Conservation (phyloP, 64 coral and sea anemone genomes). For the Catalaphyllia jardinei region DNA sequence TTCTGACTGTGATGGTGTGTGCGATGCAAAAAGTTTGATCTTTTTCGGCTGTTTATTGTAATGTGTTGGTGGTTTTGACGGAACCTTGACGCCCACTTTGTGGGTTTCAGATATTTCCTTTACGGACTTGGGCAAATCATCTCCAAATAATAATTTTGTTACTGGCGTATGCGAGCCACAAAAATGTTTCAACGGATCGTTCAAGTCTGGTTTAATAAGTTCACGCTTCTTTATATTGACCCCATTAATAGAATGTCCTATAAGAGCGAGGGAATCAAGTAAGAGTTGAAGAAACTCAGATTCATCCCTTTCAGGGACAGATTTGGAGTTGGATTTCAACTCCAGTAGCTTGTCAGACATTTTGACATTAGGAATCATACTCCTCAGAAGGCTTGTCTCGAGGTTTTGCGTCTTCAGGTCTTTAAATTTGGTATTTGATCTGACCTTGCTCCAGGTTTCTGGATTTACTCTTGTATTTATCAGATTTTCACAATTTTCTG, state of each 20-base stretch:
- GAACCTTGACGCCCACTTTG: conserved; percentile 32
- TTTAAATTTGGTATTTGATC: neutral
- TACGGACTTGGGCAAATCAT: too few relatives aligned
- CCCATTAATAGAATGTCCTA: too few relatives aligned
- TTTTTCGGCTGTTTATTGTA: neutral
- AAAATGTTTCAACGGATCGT: conserved; percentile 29
- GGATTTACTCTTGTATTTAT: conserved; percentile 48
- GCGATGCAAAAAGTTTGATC: neutral
- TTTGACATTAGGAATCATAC: too few relatives aligned
- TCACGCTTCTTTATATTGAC: conserved; percentile 37
- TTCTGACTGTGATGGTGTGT: neutral
- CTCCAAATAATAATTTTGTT: conserved; percentile 51
- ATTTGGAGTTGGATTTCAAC: too few relatives aligned
- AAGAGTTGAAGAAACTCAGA: too few relatives aligned
- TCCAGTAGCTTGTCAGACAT: too few relatives aligned
- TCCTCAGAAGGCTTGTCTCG: conserved; percentile 19
- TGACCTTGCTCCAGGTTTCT: conserved; percentile 36
- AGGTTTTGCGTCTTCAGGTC: conserved; percentile 50
- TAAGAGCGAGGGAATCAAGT: too few relatives aligned
- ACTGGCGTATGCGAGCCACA: conserved; percentile 31
- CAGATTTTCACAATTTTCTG: too few relatives aligned
- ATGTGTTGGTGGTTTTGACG: neutral
- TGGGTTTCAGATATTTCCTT: too few relatives aligned
- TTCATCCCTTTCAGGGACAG: too few relatives aligned
- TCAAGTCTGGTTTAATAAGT: conserved; percentile 46